These are phyloP conservation scores for Mastigias papua DNA, from an alignment of 30 jellyfish, hydroid and myxozoan species.

Conservation along the genomic window DNA sequence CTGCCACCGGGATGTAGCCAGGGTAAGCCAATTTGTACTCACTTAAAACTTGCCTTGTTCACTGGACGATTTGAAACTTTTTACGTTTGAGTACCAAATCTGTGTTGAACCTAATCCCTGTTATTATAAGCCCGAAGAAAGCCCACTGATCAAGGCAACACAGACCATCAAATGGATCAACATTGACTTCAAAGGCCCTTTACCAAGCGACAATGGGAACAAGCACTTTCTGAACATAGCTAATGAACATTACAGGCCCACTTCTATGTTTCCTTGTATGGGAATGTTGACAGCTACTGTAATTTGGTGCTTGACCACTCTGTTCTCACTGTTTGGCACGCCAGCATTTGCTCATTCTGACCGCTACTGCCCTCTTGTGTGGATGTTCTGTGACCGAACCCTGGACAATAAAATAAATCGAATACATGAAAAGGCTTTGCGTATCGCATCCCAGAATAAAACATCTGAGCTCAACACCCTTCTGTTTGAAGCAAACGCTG, in stretches of 20 bases:
- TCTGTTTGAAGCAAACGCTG: too few species aligned
- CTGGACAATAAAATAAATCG: too few species aligned
- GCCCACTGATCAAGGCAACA: conserved; percentile 50
- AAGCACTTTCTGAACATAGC: conserved; percentile 62
- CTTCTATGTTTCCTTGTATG: conserved; percentile 64
- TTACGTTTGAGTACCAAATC: not conserved
- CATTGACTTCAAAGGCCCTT: conserved; percentile 71
- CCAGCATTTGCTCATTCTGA: conserved; percentile 79
- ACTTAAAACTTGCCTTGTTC: conserved; percentile 18
- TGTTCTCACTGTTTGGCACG: conserved; percentile 82
- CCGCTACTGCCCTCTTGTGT: too few species aligned
- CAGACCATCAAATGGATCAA: conserved; percentile 43
- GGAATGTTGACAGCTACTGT: conserved; percentile 66
- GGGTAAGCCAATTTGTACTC: conserved; percentile 55
- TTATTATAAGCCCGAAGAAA: conserved; percentile 13
- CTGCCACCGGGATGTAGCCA: conserved; percentile 85
- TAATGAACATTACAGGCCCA: conserved; percentile 79
- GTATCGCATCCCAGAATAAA: too few species aligned
- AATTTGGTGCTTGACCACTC: conserved; percentile 41
- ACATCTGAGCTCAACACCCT: too few species aligned
- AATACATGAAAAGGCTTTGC: too few species aligned
- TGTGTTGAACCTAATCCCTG: conserved; percentile 61
- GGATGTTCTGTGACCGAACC: too few species aligned
- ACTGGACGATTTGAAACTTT: conserved; percentile 34
- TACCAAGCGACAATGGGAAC: conserved; percentile 54